These are phyloP conservation scores for Lutraria rhynchaena DNA, from an alignment of 1,140 invertebrate species.

Conservation along the genomic window DNA sequence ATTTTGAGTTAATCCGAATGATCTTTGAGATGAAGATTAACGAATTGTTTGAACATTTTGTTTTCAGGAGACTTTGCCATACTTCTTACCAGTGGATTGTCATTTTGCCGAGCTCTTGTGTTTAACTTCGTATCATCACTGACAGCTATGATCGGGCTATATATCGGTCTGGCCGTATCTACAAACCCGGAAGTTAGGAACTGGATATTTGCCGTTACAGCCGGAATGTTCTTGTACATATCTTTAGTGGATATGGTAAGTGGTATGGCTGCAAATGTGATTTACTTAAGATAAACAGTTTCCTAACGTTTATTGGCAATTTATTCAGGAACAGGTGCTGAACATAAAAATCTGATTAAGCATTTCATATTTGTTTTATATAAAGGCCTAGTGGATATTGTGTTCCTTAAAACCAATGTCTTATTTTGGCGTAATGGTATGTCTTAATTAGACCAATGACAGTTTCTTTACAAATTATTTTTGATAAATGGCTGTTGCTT, in stretches of 20 bases:
- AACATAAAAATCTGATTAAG: too few relatives aligned
- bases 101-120: slow-evolving; percentile 85
- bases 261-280: too few relatives aligned
- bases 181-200: slow-evolving; percentile 74
- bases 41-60: slow-evolving; percentile 5
- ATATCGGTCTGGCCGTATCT: slow-evolving; percentile 83
- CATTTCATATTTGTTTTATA: too few relatives aligned
- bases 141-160: slow-evolving; percentile 86
- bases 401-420: too few relatives aligned
- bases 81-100: slow-evolving; percentile 91
- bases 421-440: too few relatives aligned
- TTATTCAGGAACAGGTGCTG: too few relatives aligned
- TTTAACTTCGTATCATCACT: slow-evolving; percentile 87
- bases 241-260: slow-evolving; percentile 69
- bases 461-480: too few relatives aligned
- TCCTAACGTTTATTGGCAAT: too few relatives aligned
- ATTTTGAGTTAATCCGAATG: neutral
- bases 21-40: neutral
- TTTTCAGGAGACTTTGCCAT: slow-evolving; percentile 94
- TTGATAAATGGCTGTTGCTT: too few relatives aligned
- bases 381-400: too few relatives aligned
- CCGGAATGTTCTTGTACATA: slow-evolving; percentile 83
- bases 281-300: too few relatives aligned
- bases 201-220: slow-evolving; percentile 86
- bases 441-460: too few relatives aligned